Evolutionary conservation across 2,888 invertebrate genomes (phyloP).

Genomic region (Diaphora mendica): DNA sequence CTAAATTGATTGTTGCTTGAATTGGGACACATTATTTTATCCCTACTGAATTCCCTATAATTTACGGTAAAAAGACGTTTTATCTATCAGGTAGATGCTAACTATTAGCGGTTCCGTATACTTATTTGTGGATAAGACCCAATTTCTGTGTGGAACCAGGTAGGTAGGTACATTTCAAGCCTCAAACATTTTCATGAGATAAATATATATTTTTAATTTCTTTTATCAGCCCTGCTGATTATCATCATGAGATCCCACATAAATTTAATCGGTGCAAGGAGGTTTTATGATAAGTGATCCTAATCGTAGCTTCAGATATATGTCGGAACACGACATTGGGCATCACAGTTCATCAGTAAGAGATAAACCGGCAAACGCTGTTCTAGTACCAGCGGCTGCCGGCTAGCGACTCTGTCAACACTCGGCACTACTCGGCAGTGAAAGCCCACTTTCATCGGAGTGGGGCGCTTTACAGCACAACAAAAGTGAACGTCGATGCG

Average conservation of each 20-base stretch:
- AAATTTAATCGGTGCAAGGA: neutral
- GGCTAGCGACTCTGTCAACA: slow-evolving; percentile 43
- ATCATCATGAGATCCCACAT: neutral
- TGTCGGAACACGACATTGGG: neutral
- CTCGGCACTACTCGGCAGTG: slow-evolving; percentile 62
- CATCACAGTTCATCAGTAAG: neutral
- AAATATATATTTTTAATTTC: too few species aligned
- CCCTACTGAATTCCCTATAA: neutral
- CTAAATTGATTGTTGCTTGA: neutral
- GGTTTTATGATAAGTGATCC: neutral
- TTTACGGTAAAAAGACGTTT: neutral
- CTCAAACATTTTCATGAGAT: too few species aligned
- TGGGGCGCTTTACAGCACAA: slow-evolving; percentile 74
- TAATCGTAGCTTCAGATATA: neutral
- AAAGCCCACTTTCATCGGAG: slow-evolving; percentile 84
- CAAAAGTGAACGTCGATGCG: slow-evolving; percentile 80
- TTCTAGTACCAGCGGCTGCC: neutral
- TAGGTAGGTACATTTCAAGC: neutral
- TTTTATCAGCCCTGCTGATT: too few species aligned
- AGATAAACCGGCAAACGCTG: neutral
- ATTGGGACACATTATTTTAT: too few species aligned
- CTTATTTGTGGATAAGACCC: neutral
- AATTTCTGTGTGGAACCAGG: neutral
- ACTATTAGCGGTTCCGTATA: neutral
- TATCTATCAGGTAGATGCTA: neutral